Percentiles rank a stretch among this genome's conserved stretches.
Conservation (phyloP, 2,113 vertebrate genomes). For the Tragulus kanchil region DNA sequence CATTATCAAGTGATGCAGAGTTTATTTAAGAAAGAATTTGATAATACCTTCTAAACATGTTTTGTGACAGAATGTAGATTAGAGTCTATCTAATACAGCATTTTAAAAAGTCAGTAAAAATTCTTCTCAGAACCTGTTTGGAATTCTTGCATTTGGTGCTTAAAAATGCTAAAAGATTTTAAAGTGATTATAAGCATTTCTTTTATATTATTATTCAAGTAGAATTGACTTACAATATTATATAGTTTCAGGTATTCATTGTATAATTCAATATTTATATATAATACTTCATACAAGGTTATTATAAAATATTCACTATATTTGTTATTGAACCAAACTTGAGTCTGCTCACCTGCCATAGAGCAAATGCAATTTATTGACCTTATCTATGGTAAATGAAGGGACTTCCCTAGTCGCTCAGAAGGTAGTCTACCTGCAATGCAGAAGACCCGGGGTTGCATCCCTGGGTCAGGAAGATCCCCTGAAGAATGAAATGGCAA, state of each 20-base stretch:
- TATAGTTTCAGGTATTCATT: background rate
- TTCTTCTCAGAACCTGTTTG: background rate
- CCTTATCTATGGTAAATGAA: background rate
- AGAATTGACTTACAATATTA: background rate
- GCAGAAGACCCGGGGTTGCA: no score
- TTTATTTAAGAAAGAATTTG: background rate
- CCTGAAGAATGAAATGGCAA: no score
- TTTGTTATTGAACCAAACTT: background rate
- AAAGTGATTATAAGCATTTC: background rate
- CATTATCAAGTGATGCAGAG: background rate
- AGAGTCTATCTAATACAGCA: background rate
- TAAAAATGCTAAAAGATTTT: slow-evolving; percentile 22
- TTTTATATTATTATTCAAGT: background rate
- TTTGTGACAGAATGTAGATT: background rate
- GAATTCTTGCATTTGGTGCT: slow-evolving; percentile 31
- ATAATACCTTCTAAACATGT: slow-evolving; percentile 36
- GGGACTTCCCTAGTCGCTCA: no score
- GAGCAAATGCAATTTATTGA: background rate
- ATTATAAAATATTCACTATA: background rate
- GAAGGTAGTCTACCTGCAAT: no score
- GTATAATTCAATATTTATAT: background rate
- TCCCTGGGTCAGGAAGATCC: no score
- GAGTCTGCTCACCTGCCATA: background rate
- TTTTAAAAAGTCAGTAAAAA: background rate
- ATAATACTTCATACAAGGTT: background rate